Conservation (phyloP, 2,888 invertebrate species). For the Sclerodermus sp. region DNA sequence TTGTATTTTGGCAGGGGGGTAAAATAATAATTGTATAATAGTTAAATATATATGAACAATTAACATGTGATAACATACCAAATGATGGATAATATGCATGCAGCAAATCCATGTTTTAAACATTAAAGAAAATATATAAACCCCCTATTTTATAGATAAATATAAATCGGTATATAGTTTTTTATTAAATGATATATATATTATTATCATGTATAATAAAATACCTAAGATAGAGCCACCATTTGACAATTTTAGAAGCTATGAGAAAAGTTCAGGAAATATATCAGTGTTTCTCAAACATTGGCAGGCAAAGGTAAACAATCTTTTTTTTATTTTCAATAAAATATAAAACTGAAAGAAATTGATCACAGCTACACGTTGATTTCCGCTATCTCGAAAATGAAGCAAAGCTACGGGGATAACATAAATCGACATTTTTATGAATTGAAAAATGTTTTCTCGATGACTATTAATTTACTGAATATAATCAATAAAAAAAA, state of each 20-base stretch:
- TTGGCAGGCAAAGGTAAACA: conserved; percentile 38
- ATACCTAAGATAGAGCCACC: conserved; percentile 45
- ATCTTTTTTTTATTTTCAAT: background rate
- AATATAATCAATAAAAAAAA: background rate
- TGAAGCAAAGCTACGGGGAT: conserved; percentile 38
- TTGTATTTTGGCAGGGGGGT: conserved; percentile 41
- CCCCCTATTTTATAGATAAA: no score
- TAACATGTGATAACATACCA: no score
- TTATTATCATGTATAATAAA: conserved; percentile 1
- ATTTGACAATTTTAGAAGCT: conserved; percentile 21
- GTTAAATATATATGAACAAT: conserved; percentile 3
- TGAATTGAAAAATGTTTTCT: conserved; percentile 7
- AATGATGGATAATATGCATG: no score
- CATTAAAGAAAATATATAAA: no score
- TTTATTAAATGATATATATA: conserved; percentile 10
- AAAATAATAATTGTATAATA: conserved; percentile 16
- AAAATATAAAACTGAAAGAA: conserved; percentile 11
- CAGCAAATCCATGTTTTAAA: no score
- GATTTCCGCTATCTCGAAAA: conserved; percentile 16
- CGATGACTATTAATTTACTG: no score
- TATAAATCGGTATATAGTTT: no score
- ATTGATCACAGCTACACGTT: conserved; percentile 38
- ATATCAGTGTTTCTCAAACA: conserved; percentile 51
- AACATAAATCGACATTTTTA: conserved; percentile 16
- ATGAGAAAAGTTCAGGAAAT: conserved; percentile 32